Percentiles rank a stretch among this genome's conserved stretches.
Conservation (phyloP, 2,113 vertebrate genomes). For the Spizaetus ornatus region DNA sequence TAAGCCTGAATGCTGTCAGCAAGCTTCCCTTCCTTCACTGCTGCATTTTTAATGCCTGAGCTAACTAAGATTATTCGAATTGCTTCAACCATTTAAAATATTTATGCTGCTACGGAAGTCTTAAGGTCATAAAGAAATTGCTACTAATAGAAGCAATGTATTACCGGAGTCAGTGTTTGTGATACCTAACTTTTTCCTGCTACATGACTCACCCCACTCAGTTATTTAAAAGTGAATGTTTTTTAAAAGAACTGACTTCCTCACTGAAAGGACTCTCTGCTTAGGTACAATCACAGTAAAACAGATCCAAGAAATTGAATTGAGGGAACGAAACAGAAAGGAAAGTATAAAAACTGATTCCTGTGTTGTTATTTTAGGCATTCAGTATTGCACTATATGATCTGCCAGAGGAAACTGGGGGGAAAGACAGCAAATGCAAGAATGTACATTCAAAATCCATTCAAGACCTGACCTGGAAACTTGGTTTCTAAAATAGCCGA, state of each 20-base stretch:
- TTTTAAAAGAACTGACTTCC: background rate
- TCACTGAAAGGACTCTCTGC: background rate
- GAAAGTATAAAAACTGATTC: background rate
- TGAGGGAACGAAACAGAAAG: background rate
- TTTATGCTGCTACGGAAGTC: constrained; percentile 58
- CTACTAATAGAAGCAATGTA: constrained; percentile 41
- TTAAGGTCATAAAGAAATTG: constrained; percentile 61
- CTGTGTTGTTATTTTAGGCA: background rate
- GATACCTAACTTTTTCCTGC: constrained; percentile 4
- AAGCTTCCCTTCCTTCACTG: constrained; percentile 6
- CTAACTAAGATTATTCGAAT: constrained; percentile 61
- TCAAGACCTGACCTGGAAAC: background rate
- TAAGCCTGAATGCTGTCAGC: constrained; percentile 15
- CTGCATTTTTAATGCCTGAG: constrained; percentile 66
- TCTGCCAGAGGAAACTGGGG: background rate
- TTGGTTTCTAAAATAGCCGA: background rate
- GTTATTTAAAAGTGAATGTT: constrained; percentile 6
- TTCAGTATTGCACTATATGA: background rate
- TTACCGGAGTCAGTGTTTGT: background rate
- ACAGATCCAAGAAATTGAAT: background rate
- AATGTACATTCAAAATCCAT: background rate
- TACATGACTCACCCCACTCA: constrained; percentile 6
- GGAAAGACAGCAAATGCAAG: background rate
- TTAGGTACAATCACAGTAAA: background rate
- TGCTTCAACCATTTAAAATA: constrained; percentile 66